Base-by-base conservation (phyloP, 2,113 vertebrate genomes). In the Parotia lawesii region DNA sequence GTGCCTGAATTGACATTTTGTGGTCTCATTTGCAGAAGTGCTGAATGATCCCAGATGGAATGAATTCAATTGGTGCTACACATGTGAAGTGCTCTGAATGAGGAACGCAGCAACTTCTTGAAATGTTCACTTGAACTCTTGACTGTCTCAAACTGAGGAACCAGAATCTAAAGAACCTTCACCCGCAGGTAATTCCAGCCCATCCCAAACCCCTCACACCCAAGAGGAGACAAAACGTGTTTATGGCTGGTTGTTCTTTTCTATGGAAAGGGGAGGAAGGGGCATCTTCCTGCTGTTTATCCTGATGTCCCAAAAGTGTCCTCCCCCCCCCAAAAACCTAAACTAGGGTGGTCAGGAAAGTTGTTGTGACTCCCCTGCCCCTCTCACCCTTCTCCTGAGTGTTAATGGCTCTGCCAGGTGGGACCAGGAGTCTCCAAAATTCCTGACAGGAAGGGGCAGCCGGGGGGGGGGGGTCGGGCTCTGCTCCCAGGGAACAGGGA, bases 21-120 rank as follows among this genome's bases (percentile, higher is more conserved):
- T 92, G 84, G 84, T 91, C 65, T 92, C 47, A 48, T 87, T 91
- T 94, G 87, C 80, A 86, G 94, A 95, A 95, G 72, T 89, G 65
- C 70, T 71, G 76, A 95, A 88, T 71, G 76, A 56, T 90, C 73
- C 65, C 73, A 61, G 38, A 80, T 92, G 84, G 85, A 86, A 74
- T 27, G 15, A 89, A 85, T 80, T 88, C 76, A 73, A 4, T 86
- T 80, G 60, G 56, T 80, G 69, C 76, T 77, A 65, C 56, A 61
- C 51, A 10, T 24, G 53, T 33, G 53, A 73, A 88, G 35, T 38
- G 45, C 54, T 77, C 72, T 73, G 83, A 83, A 58, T 33, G 51
- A 73, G 58, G 79, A 88, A 27, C 0, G 0, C 35, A 31, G 18
- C 86, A 64, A 42, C 23, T 67, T 62, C 74, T 85, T 61, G 31